A percentile compares a stretch with the other conserved stretches of the same genome.
Evolutionary conservation across 2,888 invertebrate genomes (phyloP).

Genomic region (Eurytoma californica): DNA sequence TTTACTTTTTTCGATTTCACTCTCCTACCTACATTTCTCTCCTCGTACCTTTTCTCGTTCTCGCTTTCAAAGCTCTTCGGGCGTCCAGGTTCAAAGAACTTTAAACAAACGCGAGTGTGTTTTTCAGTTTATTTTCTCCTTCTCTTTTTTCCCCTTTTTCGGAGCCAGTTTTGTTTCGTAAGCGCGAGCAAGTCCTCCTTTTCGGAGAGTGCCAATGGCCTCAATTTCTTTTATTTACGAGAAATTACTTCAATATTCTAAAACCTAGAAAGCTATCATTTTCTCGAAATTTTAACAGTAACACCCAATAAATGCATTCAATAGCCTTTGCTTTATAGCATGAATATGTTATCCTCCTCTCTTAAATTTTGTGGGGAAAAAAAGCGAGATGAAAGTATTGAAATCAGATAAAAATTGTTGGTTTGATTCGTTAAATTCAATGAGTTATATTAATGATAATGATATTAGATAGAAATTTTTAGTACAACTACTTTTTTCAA

Average conservation of each 20-base stretch:
- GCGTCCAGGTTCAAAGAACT: conserved; percentile 37
- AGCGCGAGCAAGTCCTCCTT: conserved; percentile 1
- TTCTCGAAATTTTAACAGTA: too few relatives aligned
- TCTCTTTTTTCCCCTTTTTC: neutral
- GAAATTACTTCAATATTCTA: too few relatives aligned
- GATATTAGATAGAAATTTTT: too few relatives aligned
- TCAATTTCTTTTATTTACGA: neutral
- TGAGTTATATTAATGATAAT: too few relatives aligned
- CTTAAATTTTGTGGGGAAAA: neutral
- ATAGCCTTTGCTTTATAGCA: too few relatives aligned
- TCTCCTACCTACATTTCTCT: neutral
- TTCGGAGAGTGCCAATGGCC: neutral
- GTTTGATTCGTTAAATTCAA: too few relatives aligned
- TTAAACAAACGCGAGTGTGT: conserved; percentile 29
- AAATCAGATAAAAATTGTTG: too few relatives aligned
- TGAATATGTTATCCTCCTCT: too few relatives aligned
- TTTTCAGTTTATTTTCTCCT: neutral
- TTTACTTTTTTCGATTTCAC: conserved; percentile 48
- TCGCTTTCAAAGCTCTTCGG: neutral
- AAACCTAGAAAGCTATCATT: too few relatives aligned
- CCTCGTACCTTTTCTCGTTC: neutral
- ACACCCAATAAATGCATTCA: neutral
- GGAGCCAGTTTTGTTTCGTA: neutral
- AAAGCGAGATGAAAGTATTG: too few relatives aligned
- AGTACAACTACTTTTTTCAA: too few relatives aligned